Evolutionary conservation across 64 coral and sea anemone species (phyloP).

Genomic region (Trachythela sp.): DNA sequence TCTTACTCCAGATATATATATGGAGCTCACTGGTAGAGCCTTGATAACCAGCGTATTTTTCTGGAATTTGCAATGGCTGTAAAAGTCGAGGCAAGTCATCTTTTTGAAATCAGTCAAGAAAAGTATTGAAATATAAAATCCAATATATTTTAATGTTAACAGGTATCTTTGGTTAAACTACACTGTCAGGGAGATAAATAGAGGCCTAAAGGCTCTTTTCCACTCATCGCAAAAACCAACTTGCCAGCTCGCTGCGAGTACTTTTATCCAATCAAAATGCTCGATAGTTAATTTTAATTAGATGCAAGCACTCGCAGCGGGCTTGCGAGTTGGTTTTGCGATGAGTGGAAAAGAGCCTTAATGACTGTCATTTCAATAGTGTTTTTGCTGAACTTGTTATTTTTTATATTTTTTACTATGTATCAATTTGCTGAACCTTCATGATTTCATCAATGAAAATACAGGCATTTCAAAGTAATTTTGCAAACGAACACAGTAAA

Average conservation of each 20-base stretch:
- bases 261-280: too few species aligned
- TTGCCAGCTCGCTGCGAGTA: not conserved
- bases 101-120: constrained; percentile 17
- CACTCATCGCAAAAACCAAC: too few species aligned
- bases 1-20: too few species aligned
- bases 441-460: not conserved
- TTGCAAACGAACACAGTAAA: constrained; percentile 5
- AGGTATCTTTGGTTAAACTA: not conserved
- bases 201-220: too few species aligned
- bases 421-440: not conserved
- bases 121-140: not conserved
- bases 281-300: too few species aligned
- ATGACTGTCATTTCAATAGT: too few species aligned
- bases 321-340: too few species aligned
- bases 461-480: not conserved
- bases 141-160: not conserved
- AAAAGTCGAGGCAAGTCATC: constrained; percentile 20
- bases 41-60: constrained; percentile 26
- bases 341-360: too few species aligned
- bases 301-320: too few species aligned
- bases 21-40: too few species aligned
- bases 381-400: not conserved
- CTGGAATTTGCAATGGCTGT: constrained; percentile 13
- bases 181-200: not conserved
- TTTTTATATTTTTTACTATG: not conserved